Conservation (phyloP, 2,797 vertebrate genomes). For the Aotus griseimembra region DNA sequence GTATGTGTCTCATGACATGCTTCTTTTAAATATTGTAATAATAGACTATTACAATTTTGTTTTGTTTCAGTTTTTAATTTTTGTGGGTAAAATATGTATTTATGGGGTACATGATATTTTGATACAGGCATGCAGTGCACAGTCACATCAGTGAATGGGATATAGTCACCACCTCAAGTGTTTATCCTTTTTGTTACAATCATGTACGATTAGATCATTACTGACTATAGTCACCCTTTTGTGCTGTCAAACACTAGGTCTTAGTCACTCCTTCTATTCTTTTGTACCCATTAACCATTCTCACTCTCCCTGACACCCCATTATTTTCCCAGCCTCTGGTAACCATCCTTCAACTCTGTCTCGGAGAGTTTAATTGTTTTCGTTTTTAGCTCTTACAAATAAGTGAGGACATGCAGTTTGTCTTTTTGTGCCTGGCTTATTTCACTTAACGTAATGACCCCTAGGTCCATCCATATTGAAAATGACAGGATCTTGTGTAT, state of each 20-base stretch:
- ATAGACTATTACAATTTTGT: background rate
- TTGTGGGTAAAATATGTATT: background rate
- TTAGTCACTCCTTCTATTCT: background rate
- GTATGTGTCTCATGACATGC: background rate
- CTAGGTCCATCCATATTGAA: background rate
- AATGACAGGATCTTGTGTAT: background rate
- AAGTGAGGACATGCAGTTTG: background rate
- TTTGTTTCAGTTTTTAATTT: background rate
- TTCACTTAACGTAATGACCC: background rate
- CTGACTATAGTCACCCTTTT: background rate
- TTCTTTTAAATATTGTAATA: conserved; percentile 12
- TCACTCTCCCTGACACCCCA: background rate
- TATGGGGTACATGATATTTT: background rate
- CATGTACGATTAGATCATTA: background rate
- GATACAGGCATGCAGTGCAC: background rate
- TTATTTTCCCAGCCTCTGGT: background rate
- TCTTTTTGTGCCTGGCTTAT: background rate
- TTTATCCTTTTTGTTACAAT: background rate
- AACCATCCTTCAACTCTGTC: background rate
- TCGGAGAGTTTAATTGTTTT: background rate
- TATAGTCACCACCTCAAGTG: background rate
- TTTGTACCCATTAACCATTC: background rate
- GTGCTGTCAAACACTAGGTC: background rate
- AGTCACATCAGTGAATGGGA: background rate
- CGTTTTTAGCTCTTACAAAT: background rate